A percentile compares a stretch with the other conserved stretches of the same genome.
These are phyloP conservation scores for Venturia canescens DNA, from an alignment of 1,140 invertebrate genomes.

Conservation along the genomic window DNA sequence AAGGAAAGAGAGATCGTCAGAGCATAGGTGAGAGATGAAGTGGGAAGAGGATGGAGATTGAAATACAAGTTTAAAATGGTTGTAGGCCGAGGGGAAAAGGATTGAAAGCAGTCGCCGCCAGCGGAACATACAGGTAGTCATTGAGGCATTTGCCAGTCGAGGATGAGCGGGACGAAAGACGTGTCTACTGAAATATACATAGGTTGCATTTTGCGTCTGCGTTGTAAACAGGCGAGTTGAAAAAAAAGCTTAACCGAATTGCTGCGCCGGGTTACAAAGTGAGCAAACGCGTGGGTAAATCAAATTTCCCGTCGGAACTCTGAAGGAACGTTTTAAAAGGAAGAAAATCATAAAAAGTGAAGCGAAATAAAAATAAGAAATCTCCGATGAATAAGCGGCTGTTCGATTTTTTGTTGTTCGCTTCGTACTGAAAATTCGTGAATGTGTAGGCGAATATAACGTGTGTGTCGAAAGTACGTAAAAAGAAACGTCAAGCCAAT, in stretches of 20 bases:
- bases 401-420: too few species aligned
- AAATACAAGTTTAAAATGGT: too few species aligned
- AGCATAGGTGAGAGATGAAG: background rate
- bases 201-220: slow-evolving; percentile 19
- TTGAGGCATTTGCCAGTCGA: slow-evolving; percentile 27
- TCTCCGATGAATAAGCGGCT: too few species aligned
- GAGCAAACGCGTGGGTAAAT: too few species aligned
- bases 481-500: background rate
- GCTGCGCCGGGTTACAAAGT: too few species aligned
- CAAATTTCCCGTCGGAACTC: too few species aligned
- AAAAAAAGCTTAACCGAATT: background rate
- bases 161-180: slow-evolving; percentile 30
- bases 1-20: background rate
- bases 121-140: slow-evolving; percentile 29
- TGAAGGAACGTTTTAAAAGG: too few species aligned
- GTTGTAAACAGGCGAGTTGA: slow-evolving; percentile 30
- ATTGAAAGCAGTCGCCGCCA: slow-evolving; percentile 6
- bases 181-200: slow-evolving; percentile 24
- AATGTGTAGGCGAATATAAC: too few species aligned
- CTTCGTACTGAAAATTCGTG: too few species aligned
- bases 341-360: too few species aligned
- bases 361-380: too few species aligned
- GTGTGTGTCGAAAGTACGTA: background rate
- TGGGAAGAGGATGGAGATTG: background rate
- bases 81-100: background rate